phyloP scores from a whole-genome alignment of 2,797 vertebrate species.

The Coccyzus lansbergi region DNA sequence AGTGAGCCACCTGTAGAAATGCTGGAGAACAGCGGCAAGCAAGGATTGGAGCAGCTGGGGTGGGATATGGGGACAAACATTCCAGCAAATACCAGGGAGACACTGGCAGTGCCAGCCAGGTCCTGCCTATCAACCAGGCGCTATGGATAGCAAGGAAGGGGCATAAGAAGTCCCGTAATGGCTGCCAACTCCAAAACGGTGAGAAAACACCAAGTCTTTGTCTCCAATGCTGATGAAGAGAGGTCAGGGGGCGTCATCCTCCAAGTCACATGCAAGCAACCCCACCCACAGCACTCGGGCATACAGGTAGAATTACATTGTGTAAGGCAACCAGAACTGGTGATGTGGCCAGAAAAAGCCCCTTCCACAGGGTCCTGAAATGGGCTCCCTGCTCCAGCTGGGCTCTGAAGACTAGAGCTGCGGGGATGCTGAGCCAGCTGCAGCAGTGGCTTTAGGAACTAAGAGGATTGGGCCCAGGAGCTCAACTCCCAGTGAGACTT shows the following conservation, averaged over 20 bases:
- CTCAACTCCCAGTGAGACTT: background rate
- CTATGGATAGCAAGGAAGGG: rapidly evolving
- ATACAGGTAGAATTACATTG: rapidly evolving
- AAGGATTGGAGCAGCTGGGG: rapidly evolving
- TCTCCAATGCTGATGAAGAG: rapidly evolving
- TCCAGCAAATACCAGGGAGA: background rate
- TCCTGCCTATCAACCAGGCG: background rate
- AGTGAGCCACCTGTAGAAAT: rapidly evolving
- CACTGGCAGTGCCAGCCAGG: background rate
- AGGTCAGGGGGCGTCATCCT: background rate
- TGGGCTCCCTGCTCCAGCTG: no score
- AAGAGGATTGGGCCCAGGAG: slow-evolving; percentile 39
- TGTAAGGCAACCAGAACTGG: background rate
- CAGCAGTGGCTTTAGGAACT: background rate
- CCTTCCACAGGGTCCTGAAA: background rate
- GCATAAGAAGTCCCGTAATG: rapidly evolving
- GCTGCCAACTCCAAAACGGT: background rate
- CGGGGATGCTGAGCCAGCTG: rapidly evolving
- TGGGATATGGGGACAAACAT: background rate
- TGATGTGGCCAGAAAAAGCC: background rate
- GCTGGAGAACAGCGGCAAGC: background rate
- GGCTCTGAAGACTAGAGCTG: background rate
- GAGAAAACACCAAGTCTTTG: background rate
- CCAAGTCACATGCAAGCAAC: rapidly evolving
- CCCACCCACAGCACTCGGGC: no score